Evolutionary conservation across 2,888 invertebrate genomes (phyloP).

Genomic region (Trachelus troglodyta): DNA sequence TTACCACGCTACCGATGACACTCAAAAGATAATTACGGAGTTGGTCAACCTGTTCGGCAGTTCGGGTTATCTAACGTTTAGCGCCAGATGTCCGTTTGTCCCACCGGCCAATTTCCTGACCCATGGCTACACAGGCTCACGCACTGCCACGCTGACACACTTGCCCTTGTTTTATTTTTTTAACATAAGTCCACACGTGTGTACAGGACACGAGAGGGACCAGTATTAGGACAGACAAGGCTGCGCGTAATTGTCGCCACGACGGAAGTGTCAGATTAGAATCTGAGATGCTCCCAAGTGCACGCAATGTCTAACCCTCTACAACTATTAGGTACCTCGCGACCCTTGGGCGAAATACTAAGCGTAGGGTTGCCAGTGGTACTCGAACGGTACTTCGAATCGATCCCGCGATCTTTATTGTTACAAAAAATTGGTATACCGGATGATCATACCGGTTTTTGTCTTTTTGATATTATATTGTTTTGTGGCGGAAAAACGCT

Average conservation of each 20-base stretch:
- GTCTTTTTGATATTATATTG: neutral
- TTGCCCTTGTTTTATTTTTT: neutral
- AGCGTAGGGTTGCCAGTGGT: conserved; percentile 36
- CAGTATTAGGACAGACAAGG: conserved; percentile 15
- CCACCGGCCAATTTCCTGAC: conserved; percentile 45
- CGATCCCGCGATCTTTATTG: neutral
- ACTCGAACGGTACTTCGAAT: conserved; percentile 17
- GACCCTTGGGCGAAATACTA: conserved; percentile 21
- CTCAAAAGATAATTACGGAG: conserved; percentile 46
- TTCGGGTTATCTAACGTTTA: conserved; percentile 58
- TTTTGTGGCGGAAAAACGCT: too few relatives aligned
- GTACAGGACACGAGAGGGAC: conserved; percentile 18
- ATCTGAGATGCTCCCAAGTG: conserved; percentile 60
- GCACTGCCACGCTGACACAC: conserved; percentile 10
- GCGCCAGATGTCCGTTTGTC: conserved; percentile 52
- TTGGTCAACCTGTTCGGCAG: conserved; percentile 55
- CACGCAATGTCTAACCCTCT: conserved; percentile 47
- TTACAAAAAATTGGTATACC: neutral
- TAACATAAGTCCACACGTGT: conserved; percentile 3
- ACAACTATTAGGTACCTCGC: conserved; percentile 38
- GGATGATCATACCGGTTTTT: neutral
- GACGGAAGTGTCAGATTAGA: conserved; percentile 64
- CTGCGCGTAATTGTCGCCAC: conserved; percentile 52
- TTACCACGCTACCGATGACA: conserved; percentile 25
- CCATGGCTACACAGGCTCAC: conserved; percentile 9